Base-by-base conservation (phyloP, 2,797 vertebrate species). In the Neosalanx taihuensis region DNA sequence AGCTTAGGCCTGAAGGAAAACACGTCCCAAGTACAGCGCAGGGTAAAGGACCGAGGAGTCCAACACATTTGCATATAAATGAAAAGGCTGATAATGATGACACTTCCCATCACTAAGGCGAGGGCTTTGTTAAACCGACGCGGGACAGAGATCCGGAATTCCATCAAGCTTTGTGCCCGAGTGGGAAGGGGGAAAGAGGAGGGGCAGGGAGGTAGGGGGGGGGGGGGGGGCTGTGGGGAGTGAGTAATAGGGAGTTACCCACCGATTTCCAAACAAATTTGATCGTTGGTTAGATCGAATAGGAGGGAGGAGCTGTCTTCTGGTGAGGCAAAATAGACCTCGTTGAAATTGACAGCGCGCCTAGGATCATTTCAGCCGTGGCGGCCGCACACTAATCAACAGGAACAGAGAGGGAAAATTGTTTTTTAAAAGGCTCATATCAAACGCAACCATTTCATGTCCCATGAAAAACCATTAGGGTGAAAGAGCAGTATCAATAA, bases 401-500 rank as follows among this genome's bases (percentile, higher is more conserved):
- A 18, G 26, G 26, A 20, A 66, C 29, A 10, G 49, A 3, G 46
- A 51, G 30, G 15, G 26, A 37, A 69, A 57, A 31, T 63, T 49
- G 20, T 64, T 63, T 68, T 41, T 60, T n/a, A 67, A 41, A 31
- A 64, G 15, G 31, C 4, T 13, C 12, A 63, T 63, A 63, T 41
- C 69, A 29, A 73, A 72, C 53, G 29, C 64, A 33, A 15, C 31
- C 61, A 15, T 13, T 37, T 58, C 33, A 49, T 37, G 64, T 35
- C 29, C 31, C 30, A 20, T 51, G 23, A 59, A 7, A 70, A 33
- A 33, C 46, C 6, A 69, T 35, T 65, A 5, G 26, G 71, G 56
- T 35, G 63, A 60, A 66, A 37, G 15, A 30, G 41, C 5, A 49
- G 18, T 56, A 35, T 29, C 33, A 72, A 72, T 37, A 72, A 72